Evolutionary conservation across 2,113 vertebrate genomes (phyloP).

Genomic region (Amblyornis subalaris): DNA sequence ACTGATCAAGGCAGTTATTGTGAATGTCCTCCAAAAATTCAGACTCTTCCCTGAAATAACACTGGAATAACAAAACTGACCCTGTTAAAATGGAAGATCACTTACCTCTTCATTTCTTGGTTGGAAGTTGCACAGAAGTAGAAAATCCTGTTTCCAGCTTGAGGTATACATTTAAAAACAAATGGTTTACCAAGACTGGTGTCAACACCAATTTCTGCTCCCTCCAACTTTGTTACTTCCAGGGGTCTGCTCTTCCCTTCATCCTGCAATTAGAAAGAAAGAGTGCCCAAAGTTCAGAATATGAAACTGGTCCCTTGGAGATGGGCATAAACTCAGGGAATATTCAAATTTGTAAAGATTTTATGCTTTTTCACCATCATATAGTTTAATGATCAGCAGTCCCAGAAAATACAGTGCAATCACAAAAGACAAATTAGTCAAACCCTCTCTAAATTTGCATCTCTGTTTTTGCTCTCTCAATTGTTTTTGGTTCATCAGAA

Average conservation of each 20-base stretch:
- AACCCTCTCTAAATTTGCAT: not conserved
- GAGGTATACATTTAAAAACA: conserved; percentile 85
- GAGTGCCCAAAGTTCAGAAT: not conserved
- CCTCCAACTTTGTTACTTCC: conserved; percentile 81
- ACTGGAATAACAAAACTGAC: not conserved
- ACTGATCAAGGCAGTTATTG: not conserved
- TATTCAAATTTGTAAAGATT: not conserved
- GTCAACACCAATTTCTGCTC: conserved; percentile 81
- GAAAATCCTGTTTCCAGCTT: conserved; percentile 74
- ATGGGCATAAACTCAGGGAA: not conserved
- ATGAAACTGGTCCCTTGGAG: not conserved
- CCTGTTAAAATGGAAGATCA: not conserved
- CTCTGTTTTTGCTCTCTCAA: not conserved
- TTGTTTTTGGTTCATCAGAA: not conserved
- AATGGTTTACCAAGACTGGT: conserved; percentile 86
- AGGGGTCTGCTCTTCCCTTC: conserved; percentile 81
- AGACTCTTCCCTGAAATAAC: not conserved
- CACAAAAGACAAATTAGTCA: not conserved
- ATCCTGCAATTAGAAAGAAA: conserved; percentile 72
- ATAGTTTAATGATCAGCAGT: not conserved
- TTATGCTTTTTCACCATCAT: not conserved
- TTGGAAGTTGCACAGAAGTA: conserved; percentile 86
- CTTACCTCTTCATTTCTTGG: conserved; percentile 91
- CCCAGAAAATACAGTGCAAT: not conserved
- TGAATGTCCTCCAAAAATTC: not conserved